phyloP scores from a whole-genome alignment of 2,888 invertebrate genomes.

The Allolobophora icterica region DNA sequence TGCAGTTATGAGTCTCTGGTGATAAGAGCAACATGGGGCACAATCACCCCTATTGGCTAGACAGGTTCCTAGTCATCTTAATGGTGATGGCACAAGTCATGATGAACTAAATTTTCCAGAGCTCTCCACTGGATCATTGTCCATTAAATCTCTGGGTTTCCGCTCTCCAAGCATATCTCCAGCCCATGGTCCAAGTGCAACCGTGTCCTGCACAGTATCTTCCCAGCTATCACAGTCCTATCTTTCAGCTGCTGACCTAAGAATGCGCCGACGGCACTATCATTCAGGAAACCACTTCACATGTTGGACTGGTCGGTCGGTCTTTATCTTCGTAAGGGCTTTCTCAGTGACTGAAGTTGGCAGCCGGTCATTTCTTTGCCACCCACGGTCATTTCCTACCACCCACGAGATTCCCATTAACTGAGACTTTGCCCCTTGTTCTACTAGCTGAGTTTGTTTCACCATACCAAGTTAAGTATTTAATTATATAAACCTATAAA shows the following conservation, averaged over 20 bases:
- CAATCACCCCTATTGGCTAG: neutral
- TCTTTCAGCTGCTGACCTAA: conserved; percentile 2
- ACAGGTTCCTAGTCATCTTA: neutral
- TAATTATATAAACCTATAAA: too few species aligned
- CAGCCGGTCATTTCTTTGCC: neutral
- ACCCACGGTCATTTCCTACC: neutral
- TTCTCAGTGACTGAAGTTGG: neutral
- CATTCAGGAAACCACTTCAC: neutral
- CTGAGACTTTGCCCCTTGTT: neutral
- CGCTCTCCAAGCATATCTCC: neutral
- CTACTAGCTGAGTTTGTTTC: neutral
- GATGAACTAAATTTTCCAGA: neutral
- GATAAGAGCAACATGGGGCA: neutral
- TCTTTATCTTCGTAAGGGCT: neutral
- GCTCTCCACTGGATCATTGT: neutral
- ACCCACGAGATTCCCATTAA: neutral
- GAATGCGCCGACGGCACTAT: neutral
- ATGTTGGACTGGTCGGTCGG: neutral
- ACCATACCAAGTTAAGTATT: neutral
- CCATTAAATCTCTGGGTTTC: too few species aligned
- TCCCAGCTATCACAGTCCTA: neutral
- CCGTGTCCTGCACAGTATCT: neutral
- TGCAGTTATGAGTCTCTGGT: neutral
- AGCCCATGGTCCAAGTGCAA: neutral
- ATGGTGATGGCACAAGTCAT: neutral